Evolutionary conservation across 2,113 vertebrate genomes (phyloP).

Genomic region (Maccullochella peelii): DNA sequence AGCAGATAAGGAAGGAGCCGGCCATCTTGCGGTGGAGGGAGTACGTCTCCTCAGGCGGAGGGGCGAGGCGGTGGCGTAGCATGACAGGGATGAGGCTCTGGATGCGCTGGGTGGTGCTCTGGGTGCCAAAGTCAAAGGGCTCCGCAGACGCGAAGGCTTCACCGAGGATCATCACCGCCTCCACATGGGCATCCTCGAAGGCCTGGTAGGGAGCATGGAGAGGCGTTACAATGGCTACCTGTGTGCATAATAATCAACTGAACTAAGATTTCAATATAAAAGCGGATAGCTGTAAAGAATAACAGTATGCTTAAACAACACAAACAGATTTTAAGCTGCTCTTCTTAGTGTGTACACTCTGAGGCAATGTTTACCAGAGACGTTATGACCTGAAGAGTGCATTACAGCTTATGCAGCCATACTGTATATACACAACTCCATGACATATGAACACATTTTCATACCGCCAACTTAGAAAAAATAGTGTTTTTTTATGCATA

Average conservation of each 20-base stretch:
- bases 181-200: constrained; percentile 89
- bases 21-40: constrained; percentile 94
- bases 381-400: not conserved
- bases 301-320: not conserved
- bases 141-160: constrained; percentile 87
- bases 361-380: not conserved
- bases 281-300: not conserved
- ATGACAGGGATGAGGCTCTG: constrained; percentile 89
- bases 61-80: constrained; percentile 89
- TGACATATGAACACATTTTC: not conserved
- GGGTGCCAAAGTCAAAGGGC: constrained; percentile 89
- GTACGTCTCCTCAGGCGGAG: constrained; percentile 92
- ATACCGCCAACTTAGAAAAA: not conserved
- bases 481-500: not conserved
- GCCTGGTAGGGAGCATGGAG: constrained; percentile 74
- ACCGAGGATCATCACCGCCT: constrained; percentile 93
- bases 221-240: not conserved
- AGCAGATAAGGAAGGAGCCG: constrained; percentile 93
- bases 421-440: not conserved
- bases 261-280: not conserved
- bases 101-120: constrained; percentile 88
- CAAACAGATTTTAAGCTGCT: not conserved
- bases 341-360: not conserved
- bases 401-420: not conserved
- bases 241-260: not conserved